phyloP scores from a whole-genome alignment of 23 tunicate species.

The Pegea sp. region DNA sequence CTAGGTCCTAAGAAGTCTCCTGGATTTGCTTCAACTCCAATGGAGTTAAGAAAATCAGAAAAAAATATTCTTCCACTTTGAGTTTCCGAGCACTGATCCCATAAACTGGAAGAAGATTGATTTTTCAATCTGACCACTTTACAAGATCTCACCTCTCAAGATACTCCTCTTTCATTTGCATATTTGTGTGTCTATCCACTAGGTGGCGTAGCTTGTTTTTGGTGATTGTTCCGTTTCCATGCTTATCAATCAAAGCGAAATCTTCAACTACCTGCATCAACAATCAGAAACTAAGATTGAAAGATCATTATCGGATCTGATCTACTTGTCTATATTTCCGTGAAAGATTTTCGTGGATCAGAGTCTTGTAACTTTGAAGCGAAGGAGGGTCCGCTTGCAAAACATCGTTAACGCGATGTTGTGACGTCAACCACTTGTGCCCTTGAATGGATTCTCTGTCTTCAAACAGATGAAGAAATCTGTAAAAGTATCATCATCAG shows the following conservation, averaged over 20 bases:
- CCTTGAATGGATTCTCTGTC: slow-evolving; percentile 39
- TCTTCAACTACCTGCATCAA: slow-evolving; percentile 50
- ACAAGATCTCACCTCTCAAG: no score
- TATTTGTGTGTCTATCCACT: slow-evolving; percentile 54
- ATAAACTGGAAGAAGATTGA: slow-evolving; percentile 22
- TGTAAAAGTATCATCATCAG: slow-evolving; percentile 1
- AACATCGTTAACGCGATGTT: slow-evolving; percentile 46
- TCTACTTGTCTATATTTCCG: slow-evolving; percentile 48
- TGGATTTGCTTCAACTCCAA: slow-evolving; percentile 68
- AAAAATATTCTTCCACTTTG: slow-evolving; percentile 23
- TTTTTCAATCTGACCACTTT: slow-evolving; percentile 60
- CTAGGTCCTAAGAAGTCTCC: slow-evolving; percentile 77
- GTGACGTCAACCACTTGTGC: slow-evolving; percentile 80
- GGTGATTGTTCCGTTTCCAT: slow-evolving; percentile 37
- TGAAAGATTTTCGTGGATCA: slow-evolving; percentile 46
- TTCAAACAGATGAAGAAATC: slow-evolving; percentile 67
- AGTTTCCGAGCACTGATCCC: slow-evolving; percentile 35
- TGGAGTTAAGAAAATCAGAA: slow-evolving; percentile 29
- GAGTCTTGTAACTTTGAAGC: slow-evolving; percentile 47
- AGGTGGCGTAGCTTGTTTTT: slow-evolving; percentile 23
- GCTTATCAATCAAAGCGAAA: slow-evolving; percentile 33
- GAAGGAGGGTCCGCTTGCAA: slow-evolving; percentile 65
- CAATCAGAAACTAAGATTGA: not conserved
- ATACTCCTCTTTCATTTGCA: no score
- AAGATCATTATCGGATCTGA: not conserved